These are phyloP conservation scores for Eubasilissa regina DNA, from an alignment of 1,140 invertebrate genomes.

Conservation along the genomic window DNA sequence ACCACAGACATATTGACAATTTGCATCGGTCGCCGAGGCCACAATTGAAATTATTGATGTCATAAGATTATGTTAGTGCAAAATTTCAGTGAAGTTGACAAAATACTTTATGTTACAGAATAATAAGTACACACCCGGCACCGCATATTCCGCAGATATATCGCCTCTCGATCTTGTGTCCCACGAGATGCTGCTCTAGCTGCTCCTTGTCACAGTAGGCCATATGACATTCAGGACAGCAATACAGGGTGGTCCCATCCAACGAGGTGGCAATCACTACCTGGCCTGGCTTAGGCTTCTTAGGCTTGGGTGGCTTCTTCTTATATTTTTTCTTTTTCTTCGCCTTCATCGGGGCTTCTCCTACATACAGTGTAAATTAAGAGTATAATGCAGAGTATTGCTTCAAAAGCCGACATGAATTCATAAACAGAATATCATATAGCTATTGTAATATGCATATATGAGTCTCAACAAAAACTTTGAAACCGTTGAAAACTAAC, in stretches of 20 bases:
- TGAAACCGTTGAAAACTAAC: too few relatives aligned
- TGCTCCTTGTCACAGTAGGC: constrained; percentile 84
- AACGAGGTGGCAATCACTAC: constrained; percentile 81
- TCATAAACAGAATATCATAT: too few relatives aligned
- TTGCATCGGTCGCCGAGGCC: too few relatives aligned
- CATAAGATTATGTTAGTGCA: too few relatives aligned
- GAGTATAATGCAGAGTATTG: too few relatives aligned
- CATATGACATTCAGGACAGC: constrained; percentile 86
- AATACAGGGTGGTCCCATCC: constrained; percentile 82
- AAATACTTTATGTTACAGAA: neutral
- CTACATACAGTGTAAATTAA: neutral
- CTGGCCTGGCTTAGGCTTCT: constrained; percentile 80
- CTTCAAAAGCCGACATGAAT: too few relatives aligned
- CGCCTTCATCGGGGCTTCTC: constrained; percentile 62
- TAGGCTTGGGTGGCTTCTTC: constrained; percentile 83
- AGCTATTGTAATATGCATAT: too few relatives aligned
- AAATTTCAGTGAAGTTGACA: too few relatives aligned
- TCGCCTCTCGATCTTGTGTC: constrained; percentile 84
- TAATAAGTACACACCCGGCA: constrained; percentile 64
- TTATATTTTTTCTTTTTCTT: constrained; percentile 87
- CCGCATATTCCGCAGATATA: constrained; percentile 76
- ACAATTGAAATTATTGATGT: too few relatives aligned
- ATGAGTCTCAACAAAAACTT: too few relatives aligned
- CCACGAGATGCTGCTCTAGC: constrained; percentile 82
- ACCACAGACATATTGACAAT: too few relatives aligned